phyloP scores from a whole-genome alignment of 2,888 invertebrate species.

The Trachelus iudaicus region DNA sequence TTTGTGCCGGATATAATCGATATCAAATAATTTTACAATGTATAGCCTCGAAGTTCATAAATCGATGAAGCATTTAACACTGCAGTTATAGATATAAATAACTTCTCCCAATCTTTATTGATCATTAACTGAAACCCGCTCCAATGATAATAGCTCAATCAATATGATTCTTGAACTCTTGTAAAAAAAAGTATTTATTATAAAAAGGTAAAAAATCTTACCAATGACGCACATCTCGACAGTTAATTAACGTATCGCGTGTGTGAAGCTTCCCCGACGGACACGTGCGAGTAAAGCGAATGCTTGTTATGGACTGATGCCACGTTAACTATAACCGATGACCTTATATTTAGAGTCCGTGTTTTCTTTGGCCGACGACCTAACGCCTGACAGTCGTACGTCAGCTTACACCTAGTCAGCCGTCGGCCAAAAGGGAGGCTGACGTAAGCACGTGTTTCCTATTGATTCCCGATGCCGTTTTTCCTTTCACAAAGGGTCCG shows the following conservation, averaged over 20 bases:
- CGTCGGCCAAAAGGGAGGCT: neutral
- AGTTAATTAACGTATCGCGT: neutral
- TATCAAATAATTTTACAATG: neutral
- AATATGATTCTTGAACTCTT: neutral
- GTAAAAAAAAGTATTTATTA: neutral
- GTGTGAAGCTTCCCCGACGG: slow-evolving; percentile 13
- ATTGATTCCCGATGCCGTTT: neutral
- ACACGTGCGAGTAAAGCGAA: slow-evolving; percentile 28
- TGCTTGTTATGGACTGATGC: slow-evolving; percentile 25
- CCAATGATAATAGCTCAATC: neutral
- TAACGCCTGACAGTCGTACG: slow-evolving; percentile 5
- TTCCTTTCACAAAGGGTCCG: neutral
- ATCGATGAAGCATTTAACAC: neutral
- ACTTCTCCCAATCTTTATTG: neutral
- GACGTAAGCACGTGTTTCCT: neutral
- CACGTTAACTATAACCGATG: slow-evolving; percentile 22
- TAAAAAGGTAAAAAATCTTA: slow-evolving; percentile 16
- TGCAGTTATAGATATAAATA: neutral
- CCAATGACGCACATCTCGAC: slow-evolving; percentile 30
- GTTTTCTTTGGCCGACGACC: slow-evolving; percentile 9
- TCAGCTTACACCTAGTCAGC: neutral
- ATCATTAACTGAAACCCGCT: neutral
- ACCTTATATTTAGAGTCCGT: slow-evolving; percentile 33
- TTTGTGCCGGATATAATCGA: neutral
- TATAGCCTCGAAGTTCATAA: neutral